Conservation (phyloP, 2,113 vertebrate species). For the Oreochromis tanganicae region DNA sequence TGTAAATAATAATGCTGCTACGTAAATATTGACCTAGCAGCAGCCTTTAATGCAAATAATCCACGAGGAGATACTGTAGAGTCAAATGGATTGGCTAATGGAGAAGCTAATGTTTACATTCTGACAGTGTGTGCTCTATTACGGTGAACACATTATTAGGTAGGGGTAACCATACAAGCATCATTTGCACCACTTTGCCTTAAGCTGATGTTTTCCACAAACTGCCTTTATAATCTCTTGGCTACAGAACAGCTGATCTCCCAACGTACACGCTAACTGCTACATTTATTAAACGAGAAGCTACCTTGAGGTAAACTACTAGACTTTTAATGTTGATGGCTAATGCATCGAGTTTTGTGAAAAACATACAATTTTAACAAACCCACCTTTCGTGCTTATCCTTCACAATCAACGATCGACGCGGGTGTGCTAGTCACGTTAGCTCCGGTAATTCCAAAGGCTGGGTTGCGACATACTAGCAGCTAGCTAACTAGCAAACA, state of each 20-base stretch:
- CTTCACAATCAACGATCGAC: not conserved
- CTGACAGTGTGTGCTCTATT: not conserved
- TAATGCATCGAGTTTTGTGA: not conserved
- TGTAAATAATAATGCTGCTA: not conserved
- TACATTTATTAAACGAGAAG: not conserved
- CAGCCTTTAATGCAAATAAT: not conserved
- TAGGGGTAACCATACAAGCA: not conserved
- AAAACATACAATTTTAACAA: not conserved
- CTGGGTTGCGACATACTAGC: constrained; percentile 51
- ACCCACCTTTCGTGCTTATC: constrained; percentile 41
- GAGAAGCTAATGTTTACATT: not conserved
- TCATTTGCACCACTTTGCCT: not conserved
- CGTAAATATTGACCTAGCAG: not conserved
- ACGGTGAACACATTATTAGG: not conserved
- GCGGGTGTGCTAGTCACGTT: not conserved
- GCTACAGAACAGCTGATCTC: not conserved
- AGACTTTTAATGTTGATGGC: not conserved
- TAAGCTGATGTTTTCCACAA: not conserved
- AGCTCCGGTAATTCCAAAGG: constrained; percentile 24
- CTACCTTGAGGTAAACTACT: not conserved
- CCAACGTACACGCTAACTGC: not conserved
- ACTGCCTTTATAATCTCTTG: not conserved
- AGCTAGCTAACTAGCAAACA: not conserved
- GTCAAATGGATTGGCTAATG: not conserved
- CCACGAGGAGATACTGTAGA: not conserved